Evolutionary conservation across 2,113 vertebrate genomes (phyloP).

Genomic region (Azemiops feae): DNA sequence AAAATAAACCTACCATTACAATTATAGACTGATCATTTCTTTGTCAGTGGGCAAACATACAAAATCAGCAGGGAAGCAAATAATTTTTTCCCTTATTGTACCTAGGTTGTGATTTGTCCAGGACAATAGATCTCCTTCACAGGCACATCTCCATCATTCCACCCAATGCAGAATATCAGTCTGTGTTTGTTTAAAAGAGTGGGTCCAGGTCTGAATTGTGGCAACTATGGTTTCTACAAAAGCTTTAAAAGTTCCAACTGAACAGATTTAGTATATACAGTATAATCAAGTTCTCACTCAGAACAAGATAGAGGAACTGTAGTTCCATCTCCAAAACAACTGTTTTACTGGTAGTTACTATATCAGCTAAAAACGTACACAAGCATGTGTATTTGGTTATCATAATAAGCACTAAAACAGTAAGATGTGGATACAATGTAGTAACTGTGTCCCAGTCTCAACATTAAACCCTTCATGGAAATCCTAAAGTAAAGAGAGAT

Average conservation of each 20-base stretch:
- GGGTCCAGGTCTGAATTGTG: not conserved
- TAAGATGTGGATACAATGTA: too few species aligned
- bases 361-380: not conserved
- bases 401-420: not conserved
- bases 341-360: not conserved
- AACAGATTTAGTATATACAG: not conserved
- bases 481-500: too few species aligned
- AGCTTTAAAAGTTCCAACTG: not conserved
- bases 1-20: too few species aligned
- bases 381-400: not conserved
- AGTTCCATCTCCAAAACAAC: not conserved
- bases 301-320: not conserved
- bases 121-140: not conserved
- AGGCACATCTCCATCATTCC: not conserved
- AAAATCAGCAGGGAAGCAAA: too few species aligned
- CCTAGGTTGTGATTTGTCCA: not conserved
- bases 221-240: not conserved
- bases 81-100: not conserved
- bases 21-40: too few species aligned
- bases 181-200: not conserved
- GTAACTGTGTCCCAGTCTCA: too few species aligned
- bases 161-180: not conserved
- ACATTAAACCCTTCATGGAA: too few species aligned
- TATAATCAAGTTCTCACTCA: not conserved
- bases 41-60: too few species aligned